Evolutionary conservation across 2,888 invertebrate genomes (phyloP).

Genomic region (Empis livida): DNA sequence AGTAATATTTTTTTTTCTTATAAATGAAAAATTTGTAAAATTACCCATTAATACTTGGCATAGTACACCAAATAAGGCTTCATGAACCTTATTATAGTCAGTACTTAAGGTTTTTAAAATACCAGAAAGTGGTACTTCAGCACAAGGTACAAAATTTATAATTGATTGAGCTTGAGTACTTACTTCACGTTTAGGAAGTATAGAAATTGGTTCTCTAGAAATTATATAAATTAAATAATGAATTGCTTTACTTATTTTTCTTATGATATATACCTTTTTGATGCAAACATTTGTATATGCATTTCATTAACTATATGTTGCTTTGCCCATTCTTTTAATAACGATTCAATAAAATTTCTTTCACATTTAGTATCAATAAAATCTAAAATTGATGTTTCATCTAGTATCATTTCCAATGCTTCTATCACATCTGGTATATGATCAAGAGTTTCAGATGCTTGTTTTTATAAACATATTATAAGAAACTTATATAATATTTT

Average conservation of each 20-base stretch:
- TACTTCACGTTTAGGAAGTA: slow-evolving; percentile 54
- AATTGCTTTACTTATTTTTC: not conserved
- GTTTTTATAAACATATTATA: slow-evolving; percentile 3
- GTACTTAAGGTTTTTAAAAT: slow-evolving; percentile 83
- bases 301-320: slow-evolving; percentile 65
- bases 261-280: slow-evolving; percentile 31
- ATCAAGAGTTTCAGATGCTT: slow-evolving; percentile 40
- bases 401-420: slow-evolving; percentile 73
- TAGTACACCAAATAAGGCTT: slow-evolving; percentile 70
- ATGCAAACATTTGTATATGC: slow-evolving; percentile 58
- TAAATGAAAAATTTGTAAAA: no score
- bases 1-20: no score
- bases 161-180: slow-evolving; percentile 58
- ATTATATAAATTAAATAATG: not conserved
- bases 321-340: slow-evolving; percentile 70
- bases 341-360: slow-evolving; percentile 73
- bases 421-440: slow-evolving; percentile 64
- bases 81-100: slow-evolving; percentile 80
- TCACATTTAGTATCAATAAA: slow-evolving; percentile 80
- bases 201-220: slow-evolving; percentile 44
- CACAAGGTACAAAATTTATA: slow-evolving; percentile 66
- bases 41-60: slow-evolving; percentile 73
- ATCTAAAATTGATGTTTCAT: slow-evolving; percentile 73
- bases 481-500: not conserved
- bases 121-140: slow-evolving; percentile 78